Evolutionary conservation across 2,113 vertebrate genomes (phyloP), one percentile per base, ranked within the genome.

Genomic region (Phaethornis superciliosus): DNA sequence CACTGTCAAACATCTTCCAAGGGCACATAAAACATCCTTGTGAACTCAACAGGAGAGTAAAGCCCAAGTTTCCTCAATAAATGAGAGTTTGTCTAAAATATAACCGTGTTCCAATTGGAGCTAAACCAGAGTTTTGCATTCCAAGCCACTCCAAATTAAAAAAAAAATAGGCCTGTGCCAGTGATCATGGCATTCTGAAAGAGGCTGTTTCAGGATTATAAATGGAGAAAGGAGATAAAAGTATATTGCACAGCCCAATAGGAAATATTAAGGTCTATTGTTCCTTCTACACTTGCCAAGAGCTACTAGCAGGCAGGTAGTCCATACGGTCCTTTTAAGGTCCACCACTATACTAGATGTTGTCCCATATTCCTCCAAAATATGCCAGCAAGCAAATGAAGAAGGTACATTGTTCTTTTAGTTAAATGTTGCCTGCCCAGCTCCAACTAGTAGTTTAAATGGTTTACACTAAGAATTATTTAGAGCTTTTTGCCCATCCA

Each of bases 321-420:
- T 26, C 60, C 18, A 23, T 28, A 42, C 0, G 0, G 11, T 56
- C 27, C 35, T 12, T 1, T 8, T 46, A 9, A 40, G 3, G 22
- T 18, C n/a, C 24, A 35, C 22, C 10, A 77, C 16, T 33, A 52
- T 1, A 30, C 4, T 64, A 22, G 46, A 65, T 15, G 7, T 26
- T 58, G 11, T 12, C 26, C 20, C 7, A 26, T 7, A 33, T 5
- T 15, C 10, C 27, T 62, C 18, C 32, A 12, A 80, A 54, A 56
- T 23, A 68, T 2, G 3, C 10, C 16, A 90, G 79, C 32, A 81
- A 78, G 35, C 19, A 60, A 62, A 22, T 9, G 32, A n/a, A 74
- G 18, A 58, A 55, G 21, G 10, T 15, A 74, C 1, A 0, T 1
- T 8, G 12, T 24, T 40, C 18, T 74, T 83, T 72, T n/a, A 52